Percentiles rank a stretch among this genome's conserved stretches.
Conservation (phyloP, 2,888 invertebrate species). For the Lithophane ornitopus region DNA sequence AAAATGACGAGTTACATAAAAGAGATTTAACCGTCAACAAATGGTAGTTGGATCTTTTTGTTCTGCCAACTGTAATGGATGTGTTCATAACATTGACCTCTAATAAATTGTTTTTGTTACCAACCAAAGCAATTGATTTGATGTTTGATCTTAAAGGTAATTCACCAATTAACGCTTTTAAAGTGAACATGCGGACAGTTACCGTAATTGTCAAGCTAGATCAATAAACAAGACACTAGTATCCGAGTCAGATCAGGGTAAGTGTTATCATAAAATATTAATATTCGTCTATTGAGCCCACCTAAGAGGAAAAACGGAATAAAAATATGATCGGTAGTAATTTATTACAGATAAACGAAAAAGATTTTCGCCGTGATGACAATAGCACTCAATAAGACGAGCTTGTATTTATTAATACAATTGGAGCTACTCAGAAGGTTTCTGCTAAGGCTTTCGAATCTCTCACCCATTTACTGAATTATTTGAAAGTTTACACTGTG, state of each 20-base stretch:
- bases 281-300: constrained; percentile 54
- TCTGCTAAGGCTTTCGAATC: constrained; percentile 40
- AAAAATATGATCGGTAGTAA: constrained; percentile 48
- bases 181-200: background rate
- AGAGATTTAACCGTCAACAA: constrained; percentile 24
- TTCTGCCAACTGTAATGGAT: background rate
- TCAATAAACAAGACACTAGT: constrained; percentile 38
- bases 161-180: background rate
- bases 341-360: constrained; percentile 42
- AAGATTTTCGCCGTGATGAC: constrained; percentile 46
- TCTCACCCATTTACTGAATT: constrained; percentile 65
- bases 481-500: constrained; percentile 61
- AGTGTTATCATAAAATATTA: constrained; percentile 62
- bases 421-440: constrained; percentile 46
- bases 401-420: constrained; percentile 55
- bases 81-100: background rate
- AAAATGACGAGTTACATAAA: constrained; percentile 22
- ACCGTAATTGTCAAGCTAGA: constrained; percentile 17
- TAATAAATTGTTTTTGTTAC: background rate
- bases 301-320: constrained; percentile 51
- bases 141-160: background rate
- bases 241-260: constrained; percentile 45
- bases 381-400: constrained; percentile 46
- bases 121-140: background rate
- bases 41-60: constrained; percentile 19